phyloP scores from a whole-genome alignment of 2,888 invertebrate species.

The Himalopsyche kuldschensis region DNA sequence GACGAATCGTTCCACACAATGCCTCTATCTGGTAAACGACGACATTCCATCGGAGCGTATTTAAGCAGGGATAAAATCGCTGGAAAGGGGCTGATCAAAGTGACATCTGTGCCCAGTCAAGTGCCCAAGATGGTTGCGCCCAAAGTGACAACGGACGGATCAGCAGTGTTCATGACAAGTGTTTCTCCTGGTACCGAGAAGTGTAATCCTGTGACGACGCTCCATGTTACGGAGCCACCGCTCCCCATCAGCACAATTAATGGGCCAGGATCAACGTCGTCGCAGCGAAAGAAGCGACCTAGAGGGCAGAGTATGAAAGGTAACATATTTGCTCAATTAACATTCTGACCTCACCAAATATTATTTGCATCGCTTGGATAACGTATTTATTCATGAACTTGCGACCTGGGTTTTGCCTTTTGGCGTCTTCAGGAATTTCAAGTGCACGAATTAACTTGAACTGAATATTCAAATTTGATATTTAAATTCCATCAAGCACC shows the following conservation, averaged over 20 bases:
- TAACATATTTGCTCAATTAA: background rate
- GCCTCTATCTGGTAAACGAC: constrained; percentile 54
- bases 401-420: too few relatives aligned
- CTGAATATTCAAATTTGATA: too few relatives aligned
- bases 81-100: constrained; percentile 40
- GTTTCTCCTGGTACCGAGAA: background rate
- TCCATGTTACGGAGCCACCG: constrained; percentile 27
- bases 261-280: background rate
- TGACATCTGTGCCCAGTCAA: constrained; percentile 58
- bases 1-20: constrained; percentile 67
- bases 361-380: too few relatives aligned
- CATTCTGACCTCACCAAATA: too few relatives aligned
- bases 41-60: constrained; percentile 72
- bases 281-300: constrained; percentile 37
- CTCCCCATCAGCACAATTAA: constrained; percentile 41
- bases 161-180: constrained; percentile 40
- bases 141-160: constrained; percentile 45
- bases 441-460: too few relatives aligned
- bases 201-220: constrained; percentile 31
- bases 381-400: too few relatives aligned
- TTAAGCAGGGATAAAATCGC: constrained; percentile 51
- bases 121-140: constrained; percentile 61
- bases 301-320: constrained; percentile 34
- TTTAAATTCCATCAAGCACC: too few relatives aligned
- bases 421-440: too few relatives aligned